Base-by-base conservation (phyloP, 2,888 invertebrate genomes). In the Drosophila recens region DNA sequence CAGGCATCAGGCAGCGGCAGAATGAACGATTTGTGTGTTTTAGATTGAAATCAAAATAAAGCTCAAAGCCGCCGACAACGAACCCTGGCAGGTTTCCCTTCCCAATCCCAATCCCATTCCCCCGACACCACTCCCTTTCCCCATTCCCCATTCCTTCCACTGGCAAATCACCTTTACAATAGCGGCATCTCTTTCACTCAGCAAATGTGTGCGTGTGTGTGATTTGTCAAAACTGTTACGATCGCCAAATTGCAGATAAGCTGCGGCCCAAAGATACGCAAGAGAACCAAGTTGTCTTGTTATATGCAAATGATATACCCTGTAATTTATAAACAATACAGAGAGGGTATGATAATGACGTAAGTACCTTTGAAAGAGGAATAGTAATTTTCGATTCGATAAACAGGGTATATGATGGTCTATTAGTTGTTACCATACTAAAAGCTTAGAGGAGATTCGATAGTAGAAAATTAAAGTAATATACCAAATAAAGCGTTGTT, bases 11-110 rank as follows among this genome's bases (percentile, higher is more conserved):
- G 63, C 59, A 72, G 62, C 68, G 64, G 68, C 76, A 63, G 88
- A 81, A 87, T 89, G 87, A 87, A 87, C 87, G 87, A 89, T 87
- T 87, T 87, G 87, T 87, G 90, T 82, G 81, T 87, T 87, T 89
- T 86, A 87, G 87, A 87, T 87, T 87, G 88, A 87, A 89, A 87
- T 87, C 87, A 88, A 89, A 87, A 80, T 82, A 82, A 87, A 88
- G 84, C 87, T 84, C 87, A 88, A 84, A 84, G 80, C 69, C 27
- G 62, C 84, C 89, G 89, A 71, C 78, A 78, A 67, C 61, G 72
- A 48, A 63, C 53, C 59, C 70, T 70, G 79, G 54, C 76, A 77
- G 76, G 79, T 77, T 79, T 75, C 76, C 75, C 61, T 61, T 36
- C 34, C 17, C 20, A 13, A 3, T 15, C 27, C 8, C 13, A 8